These are phyloP conservation scores for Drosophila mauritiana DNA, from an alignment of 1,140 invertebrate species.

Conservation along the genomic window DNA sequence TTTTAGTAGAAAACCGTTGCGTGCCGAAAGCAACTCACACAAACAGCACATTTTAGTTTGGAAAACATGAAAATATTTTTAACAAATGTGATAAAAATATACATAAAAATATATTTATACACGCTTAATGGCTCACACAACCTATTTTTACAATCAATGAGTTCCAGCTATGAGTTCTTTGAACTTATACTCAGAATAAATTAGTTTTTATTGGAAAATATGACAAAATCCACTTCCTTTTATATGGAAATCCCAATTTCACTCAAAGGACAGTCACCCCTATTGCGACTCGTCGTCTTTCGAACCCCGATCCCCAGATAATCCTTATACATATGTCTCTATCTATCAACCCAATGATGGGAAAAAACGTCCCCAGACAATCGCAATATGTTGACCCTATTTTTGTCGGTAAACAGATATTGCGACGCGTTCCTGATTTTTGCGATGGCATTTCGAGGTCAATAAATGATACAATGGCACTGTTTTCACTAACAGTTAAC, in stretches of 20 bases:
- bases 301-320: constrained; percentile 2
- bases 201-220: too few relatives aligned
- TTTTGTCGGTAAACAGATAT: constrained; percentile 50
- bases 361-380: constrained; percentile 22
- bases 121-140: not conserved
- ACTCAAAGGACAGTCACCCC: constrained; percentile 33
- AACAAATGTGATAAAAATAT: too few relatives aligned
- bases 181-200: too few relatives aligned
- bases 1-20: too few relatives aligned
- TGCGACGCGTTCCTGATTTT: constrained; percentile 41
- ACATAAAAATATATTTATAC: not conserved
- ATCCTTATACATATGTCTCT: constrained; percentile 6
- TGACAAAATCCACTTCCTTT: too few relatives aligned
- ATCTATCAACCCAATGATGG: not conserved
- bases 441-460: constrained; percentile 39
- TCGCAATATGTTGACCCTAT: constrained; percentile 41
- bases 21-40: too few relatives aligned
- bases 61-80: not conserved
- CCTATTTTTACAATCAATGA: not conserved
- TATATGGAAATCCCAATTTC: not conserved
- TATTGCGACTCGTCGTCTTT: constrained; percentile 23
- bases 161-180: too few relatives aligned
- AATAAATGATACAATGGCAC: constrained; percentile 32
- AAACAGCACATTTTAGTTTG: not conserved
- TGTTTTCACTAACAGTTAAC: constrained; percentile 30